Evolutionary conservation across 2,797 vertebrate genomes (phyloP), one percentile per base, ranked within the genome.

Genomic region (Sciurus vulgaris): DNA sequence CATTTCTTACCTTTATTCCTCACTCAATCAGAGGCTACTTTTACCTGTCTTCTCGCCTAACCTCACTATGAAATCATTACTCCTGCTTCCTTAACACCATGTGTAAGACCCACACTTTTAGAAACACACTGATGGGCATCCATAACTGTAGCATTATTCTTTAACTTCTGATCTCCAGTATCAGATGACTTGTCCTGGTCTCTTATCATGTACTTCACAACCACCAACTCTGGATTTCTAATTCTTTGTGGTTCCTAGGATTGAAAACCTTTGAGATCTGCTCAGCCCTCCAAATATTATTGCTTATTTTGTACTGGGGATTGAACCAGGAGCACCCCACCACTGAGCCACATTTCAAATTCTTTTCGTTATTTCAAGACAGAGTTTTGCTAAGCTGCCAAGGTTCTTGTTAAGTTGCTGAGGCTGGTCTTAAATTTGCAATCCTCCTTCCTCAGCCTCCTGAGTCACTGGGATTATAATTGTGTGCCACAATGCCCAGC

Each of bases 161-260:
- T 56, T 84, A 44, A 51, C 76, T 93, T 89, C 51, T 72, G 47
- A 84, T 54, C 44, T 82, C 81, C 61, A 65, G 73, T 35, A 72
- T 3, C 63, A 72, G 26, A 33, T 73, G 24, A 78, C 63, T 88
- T 93, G 24, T 84, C 51, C 41, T 54, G 9, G 26, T 82, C 41
- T 79, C 86, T 74, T 70, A 82, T 81, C 7, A 33, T 63, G 22
- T n/a, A 76, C 65, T 86, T 86, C 65, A 86, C 47, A 93, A 83
- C 28, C 18, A 89, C 35, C 38, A 49, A 61, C 12, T 30, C 65
- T 63, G 13, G 10, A 38, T 14, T 67, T 91, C 54, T 49, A 94
- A 86, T 70, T 44, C 59, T 79, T 56, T 69, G 81, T 28, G 33
- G 4, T 38, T 35, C 26, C 20, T 56, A 82, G 26, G 20, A 77